A percentile compares a stretch with the other conserved stretches of the same genome.
Conservation (phyloP, 2,888 invertebrate species). For the Chloromyia formosa region DNA sequence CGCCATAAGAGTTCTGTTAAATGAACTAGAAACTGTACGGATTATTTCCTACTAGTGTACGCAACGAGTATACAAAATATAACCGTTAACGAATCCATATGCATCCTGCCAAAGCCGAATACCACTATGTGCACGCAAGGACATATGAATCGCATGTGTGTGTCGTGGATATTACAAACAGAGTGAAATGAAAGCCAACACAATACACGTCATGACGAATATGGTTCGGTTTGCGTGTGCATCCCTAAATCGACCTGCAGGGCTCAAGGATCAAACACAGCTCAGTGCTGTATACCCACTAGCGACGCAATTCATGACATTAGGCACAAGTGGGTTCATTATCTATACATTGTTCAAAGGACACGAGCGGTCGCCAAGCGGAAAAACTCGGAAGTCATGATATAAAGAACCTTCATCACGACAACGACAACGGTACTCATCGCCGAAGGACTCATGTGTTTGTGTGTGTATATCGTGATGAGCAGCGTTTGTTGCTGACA, state of each 20-base stretch:
- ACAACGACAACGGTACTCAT: neutral
- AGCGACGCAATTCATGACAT: neutral
- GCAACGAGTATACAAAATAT: too few relatives aligned
- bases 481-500: conserved; percentile 7
- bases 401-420: conserved; percentile 12
- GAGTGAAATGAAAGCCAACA: too few relatives aligned
- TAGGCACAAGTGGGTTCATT: conserved; percentile 28
- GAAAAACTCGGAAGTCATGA: conserved; percentile 28
- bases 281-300: neutral
- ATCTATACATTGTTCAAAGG: conserved; percentile 26
- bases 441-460: neutral
- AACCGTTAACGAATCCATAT: too few relatives aligned
- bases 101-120: too few relatives aligned
- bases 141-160: too few relatives aligned
- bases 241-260: neutral
- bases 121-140: too few relatives aligned
- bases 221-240: neutral
- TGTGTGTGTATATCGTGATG: neutral
- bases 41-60: too few relatives aligned
- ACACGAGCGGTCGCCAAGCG: conserved; percentile 9
- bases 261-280: neutral
- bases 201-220: too few relatives aligned
- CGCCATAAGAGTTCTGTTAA: too few relatives aligned
- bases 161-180: too few relatives aligned
- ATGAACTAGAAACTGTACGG: too few relatives aligned